phyloP scores from a whole-genome alignment of 1,140 invertebrate genomes.

The Cyphomyrmex costatus region DNA sequence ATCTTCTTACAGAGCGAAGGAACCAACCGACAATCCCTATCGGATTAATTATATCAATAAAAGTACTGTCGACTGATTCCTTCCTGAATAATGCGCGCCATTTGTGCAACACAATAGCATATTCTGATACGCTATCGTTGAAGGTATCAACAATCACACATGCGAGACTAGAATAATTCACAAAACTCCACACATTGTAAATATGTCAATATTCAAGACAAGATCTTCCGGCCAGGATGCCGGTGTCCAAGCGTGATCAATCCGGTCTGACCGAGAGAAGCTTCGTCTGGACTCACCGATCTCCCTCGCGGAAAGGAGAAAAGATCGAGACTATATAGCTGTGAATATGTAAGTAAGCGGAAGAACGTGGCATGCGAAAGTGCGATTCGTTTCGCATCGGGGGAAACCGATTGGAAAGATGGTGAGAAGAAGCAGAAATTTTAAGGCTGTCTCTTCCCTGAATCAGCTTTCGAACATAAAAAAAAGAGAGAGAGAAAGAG shows the following conservation, averaged over 20 bases:
- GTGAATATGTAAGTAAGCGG: constrained; percentile 73
- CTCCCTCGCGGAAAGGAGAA: constrained; percentile 26
- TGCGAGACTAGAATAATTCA: constrained; percentile 57
- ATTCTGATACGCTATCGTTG: constrained; percentile 52
- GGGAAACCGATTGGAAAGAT: constrained; percentile 41
- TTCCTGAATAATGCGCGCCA: constrained; percentile 38
- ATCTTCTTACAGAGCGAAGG: constrained; percentile 24
- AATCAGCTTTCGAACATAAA: constrained; percentile 32
- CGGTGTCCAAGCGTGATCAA: constrained; percentile 47
- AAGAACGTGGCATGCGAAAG: constrained; percentile 8
- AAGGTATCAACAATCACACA: constrained; percentile 55
- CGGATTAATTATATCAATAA: constrained; percentile 17
- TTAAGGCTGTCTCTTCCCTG: constrained; percentile 1
- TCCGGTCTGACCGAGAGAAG: constrained; percentile 47
- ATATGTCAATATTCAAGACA: constrained; percentile 58
- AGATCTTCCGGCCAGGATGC: constrained; percentile 51
- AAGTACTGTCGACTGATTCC: constrained; percentile 11
- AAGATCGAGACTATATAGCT: constrained; percentile 62
- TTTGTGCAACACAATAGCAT: constrained; percentile 17
- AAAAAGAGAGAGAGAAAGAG: not conserved
- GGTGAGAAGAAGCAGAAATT: constrained; percentile 22
- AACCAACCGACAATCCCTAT: constrained; percentile 23
- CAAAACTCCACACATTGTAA: constrained; percentile 50
- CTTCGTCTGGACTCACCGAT: constrained; percentile 32
- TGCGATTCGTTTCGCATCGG: constrained; percentile 50